Conservation (phyloP, 2,888 invertebrate species). For the Zele albiditarsus region DNA sequence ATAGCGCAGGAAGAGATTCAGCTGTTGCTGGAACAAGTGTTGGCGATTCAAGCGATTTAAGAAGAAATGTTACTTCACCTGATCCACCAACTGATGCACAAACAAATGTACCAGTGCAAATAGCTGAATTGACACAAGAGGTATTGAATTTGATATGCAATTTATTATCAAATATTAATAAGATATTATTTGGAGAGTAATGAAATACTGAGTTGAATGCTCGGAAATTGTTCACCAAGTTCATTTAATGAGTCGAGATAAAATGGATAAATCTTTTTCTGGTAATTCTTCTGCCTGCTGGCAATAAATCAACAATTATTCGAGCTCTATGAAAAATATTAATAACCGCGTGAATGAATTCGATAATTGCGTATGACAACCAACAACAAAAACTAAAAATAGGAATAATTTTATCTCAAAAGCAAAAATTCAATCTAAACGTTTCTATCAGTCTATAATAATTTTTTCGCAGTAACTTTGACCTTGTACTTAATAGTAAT, state of each 20-base stretch:
- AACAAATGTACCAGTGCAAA: constrained; percentile 54
- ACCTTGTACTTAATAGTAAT: background rate
- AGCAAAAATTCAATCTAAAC: too few relatives aligned
- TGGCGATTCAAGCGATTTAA: constrained; percentile 53
- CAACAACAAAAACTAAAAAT: background rate
- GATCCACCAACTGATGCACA: constrained; percentile 58
- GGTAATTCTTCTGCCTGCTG: background rate
- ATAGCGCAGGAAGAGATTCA: constrained; percentile 56
- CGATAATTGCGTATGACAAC: too few relatives aligned
- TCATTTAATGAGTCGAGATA: too few relatives aligned
- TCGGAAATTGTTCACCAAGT: too few relatives aligned
- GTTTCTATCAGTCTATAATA: too few relatives aligned
- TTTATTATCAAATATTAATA: too few relatives aligned
- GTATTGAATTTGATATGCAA: constrained; percentile 58
- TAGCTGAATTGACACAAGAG: constrained; percentile 73
- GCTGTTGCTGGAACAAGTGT: constrained; percentile 60
- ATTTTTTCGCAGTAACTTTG: background rate
- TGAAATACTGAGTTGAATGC: too few relatives aligned
- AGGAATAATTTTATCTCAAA: background rate
- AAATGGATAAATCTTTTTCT: too few relatives aligned
- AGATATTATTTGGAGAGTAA: too few relatives aligned
- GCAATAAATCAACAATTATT: background rate
- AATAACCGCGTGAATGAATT: too few relatives aligned
- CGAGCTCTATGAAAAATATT: too few relatives aligned
- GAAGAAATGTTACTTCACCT: constrained; percentile 58